Percentiles rank a stretch among this genome's conserved stretches.
phyloP scores from a whole-genome alignment of 2,888 invertebrate species.

The Endotricha flammealis region DNA sequence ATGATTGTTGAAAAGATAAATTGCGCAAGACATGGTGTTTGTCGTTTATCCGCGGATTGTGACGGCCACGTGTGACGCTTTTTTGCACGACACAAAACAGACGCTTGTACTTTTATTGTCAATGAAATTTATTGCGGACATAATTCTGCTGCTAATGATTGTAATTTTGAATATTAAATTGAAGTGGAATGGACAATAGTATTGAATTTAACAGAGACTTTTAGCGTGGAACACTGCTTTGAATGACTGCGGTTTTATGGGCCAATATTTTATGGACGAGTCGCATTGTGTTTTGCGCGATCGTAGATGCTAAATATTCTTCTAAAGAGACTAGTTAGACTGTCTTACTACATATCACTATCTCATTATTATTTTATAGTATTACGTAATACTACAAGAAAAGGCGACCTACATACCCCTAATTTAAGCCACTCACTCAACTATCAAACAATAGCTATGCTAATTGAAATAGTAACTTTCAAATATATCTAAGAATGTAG shows the following conservation, averaged over 20 bases:
- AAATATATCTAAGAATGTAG: neutral
- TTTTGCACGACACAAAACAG: conserved; percentile 33
- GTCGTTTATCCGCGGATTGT: conserved; percentile 59
- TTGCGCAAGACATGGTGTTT: conserved; percentile 63
- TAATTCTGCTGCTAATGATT: conserved; percentile 38
- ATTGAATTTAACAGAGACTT: conserved; percentile 12
- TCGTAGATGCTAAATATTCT: no score
- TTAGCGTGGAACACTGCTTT: neutral
- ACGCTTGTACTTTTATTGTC: conserved; percentile 39
- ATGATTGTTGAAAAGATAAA: conserved; percentile 77
- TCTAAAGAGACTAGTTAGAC: no score
- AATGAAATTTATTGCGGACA: conserved; percentile 43
- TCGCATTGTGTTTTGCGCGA: no score
- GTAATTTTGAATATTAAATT: conserved; percentile 47
- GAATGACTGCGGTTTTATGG: neutral
- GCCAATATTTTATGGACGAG: neutral
- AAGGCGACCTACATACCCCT: neutral
- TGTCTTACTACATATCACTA: no score
- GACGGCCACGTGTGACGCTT: conserved; percentile 37
- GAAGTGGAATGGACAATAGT: conserved; percentile 26
- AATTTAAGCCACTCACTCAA: neutral
- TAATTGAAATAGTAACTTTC: neutral
- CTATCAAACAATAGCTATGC: conserved; percentile 4
- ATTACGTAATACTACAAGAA: no score
- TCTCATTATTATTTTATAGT: no score